phyloP scores from a whole-genome alignment of 2,113 vertebrate species.

The Anoplopoma fimbria region DNA sequence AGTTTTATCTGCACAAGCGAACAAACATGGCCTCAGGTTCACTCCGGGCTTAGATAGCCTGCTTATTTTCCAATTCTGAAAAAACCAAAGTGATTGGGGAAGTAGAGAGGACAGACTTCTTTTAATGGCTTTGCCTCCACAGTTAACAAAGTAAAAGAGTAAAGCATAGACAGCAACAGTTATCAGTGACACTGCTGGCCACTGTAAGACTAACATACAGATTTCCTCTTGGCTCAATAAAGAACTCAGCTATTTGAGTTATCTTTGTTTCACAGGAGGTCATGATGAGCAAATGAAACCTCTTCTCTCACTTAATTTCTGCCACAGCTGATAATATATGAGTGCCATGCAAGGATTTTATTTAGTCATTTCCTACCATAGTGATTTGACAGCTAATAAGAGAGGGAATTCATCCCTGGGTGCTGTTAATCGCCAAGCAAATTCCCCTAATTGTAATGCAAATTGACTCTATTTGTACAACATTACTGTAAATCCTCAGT shows the following conservation, averaged over 20 bases:
- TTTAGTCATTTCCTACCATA: slow-evolving; percentile 45
- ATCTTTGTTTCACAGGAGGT: slow-evolving; percentile 36
- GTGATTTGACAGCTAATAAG: slow-evolving; percentile 50
- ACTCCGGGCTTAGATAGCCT: not conserved
- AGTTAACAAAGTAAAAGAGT: slow-evolving; percentile 54
- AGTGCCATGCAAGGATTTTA: slow-evolving; percentile 26
- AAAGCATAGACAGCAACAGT: slow-evolving; percentile 26
- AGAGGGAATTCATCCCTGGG: slow-evolving; percentile 28
- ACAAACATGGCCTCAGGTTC: not conserved
- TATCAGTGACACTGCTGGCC: slow-evolving; percentile 30
- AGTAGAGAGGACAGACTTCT: slow-evolving; percentile 21
- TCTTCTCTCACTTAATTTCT: slow-evolving; percentile 1
- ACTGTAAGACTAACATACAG: slow-evolving; percentile 38
- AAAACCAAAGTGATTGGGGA: not conserved
- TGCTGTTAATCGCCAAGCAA: slow-evolving; percentile 57
- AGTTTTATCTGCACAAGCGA: not conserved
- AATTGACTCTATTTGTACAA: slow-evolving; percentile 48
- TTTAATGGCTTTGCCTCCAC: slow-evolving; percentile 57
- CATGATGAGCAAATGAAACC: not conserved
- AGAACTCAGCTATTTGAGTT: slow-evolving; percentile 38
- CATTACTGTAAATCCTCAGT: slow-evolving; percentile 50
- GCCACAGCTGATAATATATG: slow-evolving; percentile 18
- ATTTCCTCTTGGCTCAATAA: slow-evolving; percentile 34
- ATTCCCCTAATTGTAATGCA: slow-evolving; percentile 44
- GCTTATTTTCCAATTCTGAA: not conserved